Evolutionary conservation across 1,140 invertebrate species (phyloP).

Genomic region (Tetraneura akinire): DNA sequence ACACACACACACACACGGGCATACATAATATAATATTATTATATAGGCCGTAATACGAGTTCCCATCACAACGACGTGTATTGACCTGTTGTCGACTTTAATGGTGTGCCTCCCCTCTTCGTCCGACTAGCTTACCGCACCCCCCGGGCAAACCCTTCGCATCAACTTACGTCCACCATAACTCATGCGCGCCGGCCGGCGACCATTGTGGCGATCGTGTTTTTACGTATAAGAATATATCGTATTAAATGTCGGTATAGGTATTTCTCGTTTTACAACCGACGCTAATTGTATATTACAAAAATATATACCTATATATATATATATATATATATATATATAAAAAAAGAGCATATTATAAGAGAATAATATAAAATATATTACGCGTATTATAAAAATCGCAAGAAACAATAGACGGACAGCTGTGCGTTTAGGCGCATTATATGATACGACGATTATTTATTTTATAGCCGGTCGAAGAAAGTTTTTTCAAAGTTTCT

Average conservation of each 20-base stretch:
- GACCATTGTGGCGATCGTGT: conserved; percentile 36
- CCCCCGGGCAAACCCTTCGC: background rate
- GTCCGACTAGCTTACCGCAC: background rate
- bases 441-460: background rate
- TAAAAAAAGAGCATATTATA: background rate
- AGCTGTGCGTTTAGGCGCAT: background rate
- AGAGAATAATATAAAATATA: background rate
- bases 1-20: background rate
- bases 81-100: conserved; percentile 45
- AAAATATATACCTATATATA: too few species aligned
- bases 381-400: too few species aligned
- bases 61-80: conserved; percentile 42
- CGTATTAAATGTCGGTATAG: conserved; percentile 39
- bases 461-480: background rate
- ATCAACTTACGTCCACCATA: conserved; percentile 29
- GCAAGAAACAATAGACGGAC: conserved; percentile 7
- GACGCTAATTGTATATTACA: conserved; percentile 21
- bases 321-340: too few species aligned
- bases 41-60: conserved; percentile 36
- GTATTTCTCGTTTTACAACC: conserved; percentile 47
- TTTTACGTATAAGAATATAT: conserved; percentile 45
- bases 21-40: too few species aligned
- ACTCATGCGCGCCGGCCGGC: conserved; percentile 33
- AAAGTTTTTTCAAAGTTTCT: background rate
- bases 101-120: conserved; percentile 23